Conservation (phyloP, 1,140 invertebrate genomes). For the Drosophila auraria region DNA sequence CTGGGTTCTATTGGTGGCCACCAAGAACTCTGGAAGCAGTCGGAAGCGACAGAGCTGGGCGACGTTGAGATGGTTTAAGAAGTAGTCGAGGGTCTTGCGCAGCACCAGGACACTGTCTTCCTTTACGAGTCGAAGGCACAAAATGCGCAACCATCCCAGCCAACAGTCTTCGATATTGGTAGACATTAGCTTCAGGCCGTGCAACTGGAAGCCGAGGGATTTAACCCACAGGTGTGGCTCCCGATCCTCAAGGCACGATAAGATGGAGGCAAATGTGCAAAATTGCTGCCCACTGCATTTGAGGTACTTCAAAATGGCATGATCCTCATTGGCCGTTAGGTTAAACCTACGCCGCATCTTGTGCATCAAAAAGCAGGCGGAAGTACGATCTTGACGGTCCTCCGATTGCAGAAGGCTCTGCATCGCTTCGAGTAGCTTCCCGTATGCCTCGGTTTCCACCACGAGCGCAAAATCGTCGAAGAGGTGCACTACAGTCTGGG, state of each 20-base stretch:
- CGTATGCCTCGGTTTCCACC: too few relatives aligned
- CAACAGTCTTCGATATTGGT: conserved; percentile 3
- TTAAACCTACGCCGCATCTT: conserved; percentile 25
- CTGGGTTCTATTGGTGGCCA: conserved; percentile 1
- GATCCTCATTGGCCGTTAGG: too few relatives aligned
- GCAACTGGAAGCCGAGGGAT: conserved; percentile 43
- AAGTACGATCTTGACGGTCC: conserved; percentile 39
- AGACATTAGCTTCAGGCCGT: neutral
- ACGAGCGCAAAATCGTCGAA: too few relatives aligned
- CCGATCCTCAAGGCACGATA: conserved; percentile 88
- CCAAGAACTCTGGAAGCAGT: conserved; percentile 46
- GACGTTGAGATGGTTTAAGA: conserved; percentile 41
- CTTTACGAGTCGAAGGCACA: conserved; percentile 84
- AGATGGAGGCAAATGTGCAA: conserved; percentile 62
- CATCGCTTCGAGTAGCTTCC: neutral
- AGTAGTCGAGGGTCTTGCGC: conserved; percentile 81
- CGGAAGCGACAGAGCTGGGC: conserved; percentile 15
- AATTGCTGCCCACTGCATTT: conserved; percentile 23
- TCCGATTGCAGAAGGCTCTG: conserved; percentile 45
- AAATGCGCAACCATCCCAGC: conserved; percentile 80
- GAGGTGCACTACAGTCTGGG: too few relatives aligned
- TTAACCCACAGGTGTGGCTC: conserved; percentile 86
- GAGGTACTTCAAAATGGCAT: neutral
- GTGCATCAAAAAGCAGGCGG: conserved; percentile 50
- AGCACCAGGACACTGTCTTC: conserved; percentile 85